Evolutionary conservation across 2,797 vertebrate genomes (phyloP), one percentile per base, ranked within the genome.

Genomic region (Muscicapa comitata): DNA sequence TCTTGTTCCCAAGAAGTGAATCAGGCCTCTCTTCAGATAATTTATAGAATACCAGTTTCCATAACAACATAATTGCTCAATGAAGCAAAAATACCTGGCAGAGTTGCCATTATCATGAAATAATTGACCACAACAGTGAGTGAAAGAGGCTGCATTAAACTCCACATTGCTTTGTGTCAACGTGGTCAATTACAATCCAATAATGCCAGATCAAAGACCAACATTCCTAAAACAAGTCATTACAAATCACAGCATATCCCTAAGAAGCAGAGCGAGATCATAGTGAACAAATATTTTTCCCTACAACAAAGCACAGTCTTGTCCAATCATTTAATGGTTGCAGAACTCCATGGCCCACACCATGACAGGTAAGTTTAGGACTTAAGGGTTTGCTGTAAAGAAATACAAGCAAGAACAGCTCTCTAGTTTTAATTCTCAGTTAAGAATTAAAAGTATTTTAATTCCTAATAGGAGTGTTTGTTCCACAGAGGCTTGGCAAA

Each of bases 21-120:
- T 75, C 42, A 50, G 63, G 45, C 73, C 70, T 90, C 54, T 84
- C 63, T 73, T 87, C 53, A 82, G 47, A 92, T 70, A 88, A 80
- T 84, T 96, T 84, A 88, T 87, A 94, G 80, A 94, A 93, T 40
- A 78, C 24, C 65, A 57, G 85, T 96, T 95, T 76, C 95, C 86
- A 91, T 96, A 97, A 96, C 95, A 97, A 97, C 81, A 37, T 75
- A 88, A 96, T 66, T 93, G 86, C 84, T 96, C 85, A 93, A 76
- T 82, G 86, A 95, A 86, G 75, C 71, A 94, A 87, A 93, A 91
- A 96, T 67, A 86, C 94, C 65, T 93, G 68, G 37, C 70, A 92
- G 72, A 78, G 73, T 93, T 91, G 65, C 59, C 65, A 50, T 89
- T 94, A 83, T 91, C 38, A 50, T 71, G 77, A 89, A 50, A 90